Evolutionary conservation across 2,888 invertebrate species (phyloP), one percentile per base, ranked within the genome.

Genomic region (Prenolepis imparis): DNA sequence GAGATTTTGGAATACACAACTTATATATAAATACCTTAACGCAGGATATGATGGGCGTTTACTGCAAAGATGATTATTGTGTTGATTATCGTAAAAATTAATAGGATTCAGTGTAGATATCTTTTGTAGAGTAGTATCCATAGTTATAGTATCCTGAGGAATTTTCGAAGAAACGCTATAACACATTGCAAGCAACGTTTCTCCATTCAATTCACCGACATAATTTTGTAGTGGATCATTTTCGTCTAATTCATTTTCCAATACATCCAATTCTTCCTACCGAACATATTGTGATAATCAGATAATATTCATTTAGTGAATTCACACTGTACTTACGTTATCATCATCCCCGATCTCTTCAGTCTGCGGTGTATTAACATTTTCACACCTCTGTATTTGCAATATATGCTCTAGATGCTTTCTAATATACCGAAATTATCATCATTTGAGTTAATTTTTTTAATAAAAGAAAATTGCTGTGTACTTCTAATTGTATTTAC

Each of bases 191-290:
- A 94, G 88, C 64, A 94, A 87, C 21, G 90, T 88, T 83, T 94
- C 94, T 8, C 94, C 94, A 44, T 90, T 91, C 41, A 94, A 87
- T 84, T 94, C 94, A 11, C 90, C 93, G 4, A 88, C 77, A 59
- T 91, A 89, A 75, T 90, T 90, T 85, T 92, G 91, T 0, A 94
- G 90, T 24, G 94, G 93, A 86, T 94, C 94, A 72, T 92, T 89
- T 81, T 94, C 93, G 41, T 94, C 94, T 55, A 94, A 82, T 83
- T 94, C 93, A 73, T 91, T 91, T 85, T 94, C 94, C 66, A 94
- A 84, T 28, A 93, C 85, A 77, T 94, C 93, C 21, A 91, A 88
- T 63, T 93, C 92, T 82, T 93, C 94, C 93, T 94, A 59, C 18
- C 18, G 87, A 32, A 63, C 28, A 81, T 28, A 15, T 83, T 61